phyloP scores from a whole-genome alignment of 2,113 vertebrate species.

The Clupea harengus region DNA sequence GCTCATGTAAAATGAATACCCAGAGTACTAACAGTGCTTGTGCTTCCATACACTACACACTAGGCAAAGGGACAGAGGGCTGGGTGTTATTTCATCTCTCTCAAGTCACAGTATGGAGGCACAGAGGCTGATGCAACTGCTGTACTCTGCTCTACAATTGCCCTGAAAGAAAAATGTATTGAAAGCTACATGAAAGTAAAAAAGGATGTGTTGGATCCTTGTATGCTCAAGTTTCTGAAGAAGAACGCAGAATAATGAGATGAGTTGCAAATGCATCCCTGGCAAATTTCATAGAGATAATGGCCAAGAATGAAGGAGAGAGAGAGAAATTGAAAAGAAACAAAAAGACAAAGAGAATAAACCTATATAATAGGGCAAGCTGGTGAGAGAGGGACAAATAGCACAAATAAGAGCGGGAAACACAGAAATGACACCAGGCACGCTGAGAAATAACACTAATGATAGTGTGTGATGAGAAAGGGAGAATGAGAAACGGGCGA shows the following conservation, averaged over 20 bases:
- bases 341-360: constrained; percentile 6
- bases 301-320: constrained; percentile 45
- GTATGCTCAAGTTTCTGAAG: constrained; percentile 7
- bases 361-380: background rate
- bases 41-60: background rate
- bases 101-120: background rate
- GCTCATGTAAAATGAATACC: background rate
- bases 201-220: background rate
- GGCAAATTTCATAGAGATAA: background rate
- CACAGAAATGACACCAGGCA: constrained; percentile 26
- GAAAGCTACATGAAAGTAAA: background rate
- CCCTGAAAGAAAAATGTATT: background rate
- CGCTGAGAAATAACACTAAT: constrained; percentile 29
- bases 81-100: background rate
- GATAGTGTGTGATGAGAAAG: background rate
- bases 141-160: background rate
- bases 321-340: constrained; percentile 24
- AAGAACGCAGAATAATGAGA: background rate
- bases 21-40: background rate
- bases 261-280: background rate
- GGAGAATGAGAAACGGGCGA: constrained; percentile 9
- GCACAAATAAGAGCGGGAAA: background rate
- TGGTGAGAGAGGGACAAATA: background rate
- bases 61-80: background rate
- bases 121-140: background rate